These are phyloP conservation scores for Alectoris magna DNA, from an alignment of 2,797 vertebrate genomes.

Conservation along the genomic window DNA sequence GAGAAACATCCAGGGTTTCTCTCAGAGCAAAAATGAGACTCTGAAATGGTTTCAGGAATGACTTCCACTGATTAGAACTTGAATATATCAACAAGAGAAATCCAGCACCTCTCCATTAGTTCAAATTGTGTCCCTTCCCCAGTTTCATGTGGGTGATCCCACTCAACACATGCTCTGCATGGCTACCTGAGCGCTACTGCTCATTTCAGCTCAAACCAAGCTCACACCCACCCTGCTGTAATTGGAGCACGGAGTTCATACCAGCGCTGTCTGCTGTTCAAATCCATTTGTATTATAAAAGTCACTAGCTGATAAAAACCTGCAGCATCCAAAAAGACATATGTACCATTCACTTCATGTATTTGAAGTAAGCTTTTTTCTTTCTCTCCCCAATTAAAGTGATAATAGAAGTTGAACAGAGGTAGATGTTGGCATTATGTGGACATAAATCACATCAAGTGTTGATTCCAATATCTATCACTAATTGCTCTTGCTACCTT, in stretches of 20 bases:
- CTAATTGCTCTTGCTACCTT: slow-evolving; percentile 41
- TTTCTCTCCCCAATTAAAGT: neutral
- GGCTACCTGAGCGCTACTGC: neutral
- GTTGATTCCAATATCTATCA: slow-evolving; percentile 18
- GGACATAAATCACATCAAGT: neutral
- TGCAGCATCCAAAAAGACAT: neutral
- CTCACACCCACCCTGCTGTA: neutral
- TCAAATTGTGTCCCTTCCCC: neutral
- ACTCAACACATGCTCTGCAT: neutral
- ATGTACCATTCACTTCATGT: neutral
- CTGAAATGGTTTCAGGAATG: neutral
- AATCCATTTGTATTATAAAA: neutral
- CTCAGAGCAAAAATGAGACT: neutral
- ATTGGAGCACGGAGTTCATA: accelerated
- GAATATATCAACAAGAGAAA: accelerated
- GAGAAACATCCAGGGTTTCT: neutral
- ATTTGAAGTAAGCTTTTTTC: neutral
- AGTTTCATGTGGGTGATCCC: neutral
- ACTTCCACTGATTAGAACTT: neutral
- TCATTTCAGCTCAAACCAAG: neutral
- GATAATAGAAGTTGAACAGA: neutral
- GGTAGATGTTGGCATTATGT: neutral
- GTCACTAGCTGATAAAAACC: neutral
- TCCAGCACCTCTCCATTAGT: accelerated
- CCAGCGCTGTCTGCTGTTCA: neutral